Percentiles rank a stretch among this genome's conserved stretches.
Evolutionary conservation across 2,797 vertebrate species (phyloP).

Genomic region (Phalloptychus januarius): DNA sequence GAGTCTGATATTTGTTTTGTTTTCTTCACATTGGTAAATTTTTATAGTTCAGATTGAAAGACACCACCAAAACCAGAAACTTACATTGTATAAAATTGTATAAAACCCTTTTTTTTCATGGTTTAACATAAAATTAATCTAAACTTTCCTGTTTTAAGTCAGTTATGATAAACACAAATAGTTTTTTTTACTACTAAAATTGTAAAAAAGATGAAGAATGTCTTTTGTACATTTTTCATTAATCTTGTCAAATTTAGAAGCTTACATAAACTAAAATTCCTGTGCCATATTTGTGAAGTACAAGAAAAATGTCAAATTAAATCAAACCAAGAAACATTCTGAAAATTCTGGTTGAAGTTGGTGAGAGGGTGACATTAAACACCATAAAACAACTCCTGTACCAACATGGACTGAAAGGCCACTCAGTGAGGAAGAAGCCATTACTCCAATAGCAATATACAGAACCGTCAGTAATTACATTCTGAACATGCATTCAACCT

Average conservation of each 20-base stretch:
- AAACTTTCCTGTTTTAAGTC: neutral
- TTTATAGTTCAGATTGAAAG: neutral
- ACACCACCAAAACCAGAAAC: neutral
- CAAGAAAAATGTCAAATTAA: neutral
- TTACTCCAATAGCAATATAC: neutral
- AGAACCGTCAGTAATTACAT: neutral
- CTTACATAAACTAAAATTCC: neutral
- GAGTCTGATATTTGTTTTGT: conserved; percentile 45
- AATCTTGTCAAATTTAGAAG: neutral
- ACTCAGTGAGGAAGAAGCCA: neutral
- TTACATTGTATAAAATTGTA: neutral
- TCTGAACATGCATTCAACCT: neutral
- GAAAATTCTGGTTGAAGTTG: neutral
- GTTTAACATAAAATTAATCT: neutral
- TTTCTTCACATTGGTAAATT: neutral
- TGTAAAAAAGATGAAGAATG: neutral
- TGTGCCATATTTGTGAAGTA: neutral
- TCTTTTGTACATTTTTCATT: neutral
- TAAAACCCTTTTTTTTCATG: neutral
- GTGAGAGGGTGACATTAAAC: neutral
- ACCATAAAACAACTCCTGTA: neutral
- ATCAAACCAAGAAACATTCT: neutral
- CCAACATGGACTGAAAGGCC: neutral
- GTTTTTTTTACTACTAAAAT: neutral
- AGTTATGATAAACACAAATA: neutral